These are phyloP conservation scores for Epinephelus coioides DNA, from an alignment of 2,797 vertebrate genomes.

Conservation along the genomic window DNA sequence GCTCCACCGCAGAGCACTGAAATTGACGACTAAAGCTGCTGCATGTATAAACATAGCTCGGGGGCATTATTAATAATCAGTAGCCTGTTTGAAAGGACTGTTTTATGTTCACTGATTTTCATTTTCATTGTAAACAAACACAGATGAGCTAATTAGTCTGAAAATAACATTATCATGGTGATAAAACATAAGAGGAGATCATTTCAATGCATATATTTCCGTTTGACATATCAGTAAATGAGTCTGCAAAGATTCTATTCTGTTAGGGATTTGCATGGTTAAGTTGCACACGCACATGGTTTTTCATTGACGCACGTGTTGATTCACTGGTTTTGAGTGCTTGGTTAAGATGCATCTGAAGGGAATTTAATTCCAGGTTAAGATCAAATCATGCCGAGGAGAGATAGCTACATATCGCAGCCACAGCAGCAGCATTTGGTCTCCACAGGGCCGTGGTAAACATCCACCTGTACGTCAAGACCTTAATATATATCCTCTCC, in stretches of 20 bases:
- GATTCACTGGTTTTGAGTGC: not conserved
- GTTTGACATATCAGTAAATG: not conserved
- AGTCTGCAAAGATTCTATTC: constrained; percentile 4
- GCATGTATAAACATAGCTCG: not conserved
- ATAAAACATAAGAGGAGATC: not conserved
- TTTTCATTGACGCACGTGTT: not conserved
- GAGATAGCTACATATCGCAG: not conserved
- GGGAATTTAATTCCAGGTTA: not conserved
- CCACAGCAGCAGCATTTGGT: constrained; percentile 1
- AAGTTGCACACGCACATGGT: not conserved
- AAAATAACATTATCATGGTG: not conserved
- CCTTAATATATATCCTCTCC: not conserved
- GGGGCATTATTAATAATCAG: constrained; percentile 14
- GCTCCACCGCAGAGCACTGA: not conserved
- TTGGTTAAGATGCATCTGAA: not conserved
- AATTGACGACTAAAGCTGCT: not conserved
- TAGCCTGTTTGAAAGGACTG: not conserved
- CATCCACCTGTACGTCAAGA: constrained; percentile 8
- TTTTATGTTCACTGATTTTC: constrained; percentile 1
- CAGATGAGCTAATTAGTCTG: constrained; percentile 3
- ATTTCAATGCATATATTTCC: not conserved
- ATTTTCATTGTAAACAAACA: not conserved
- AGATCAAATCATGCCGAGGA: constrained; percentile 4
- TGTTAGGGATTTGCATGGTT: not conserved
- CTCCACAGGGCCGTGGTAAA: not conserved